Conservation (phyloP, 23 tunicate genomes). For the Trididemnum miniatum region DNA sequence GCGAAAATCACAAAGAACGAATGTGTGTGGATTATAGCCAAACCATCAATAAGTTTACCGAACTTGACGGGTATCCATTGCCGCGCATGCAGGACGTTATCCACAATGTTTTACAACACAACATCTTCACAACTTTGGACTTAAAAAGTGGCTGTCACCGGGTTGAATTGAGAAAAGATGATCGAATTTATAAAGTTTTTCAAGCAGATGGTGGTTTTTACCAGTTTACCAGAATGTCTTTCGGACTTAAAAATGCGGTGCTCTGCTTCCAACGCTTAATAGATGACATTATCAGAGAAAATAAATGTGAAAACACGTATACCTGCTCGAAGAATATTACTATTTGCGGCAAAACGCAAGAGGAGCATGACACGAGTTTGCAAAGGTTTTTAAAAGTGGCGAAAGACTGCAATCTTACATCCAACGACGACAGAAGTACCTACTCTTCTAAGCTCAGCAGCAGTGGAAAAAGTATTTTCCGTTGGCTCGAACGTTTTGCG, state of each 20-base stretch:
- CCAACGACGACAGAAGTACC: neutral
- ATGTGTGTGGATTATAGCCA: constrained; percentile 2
- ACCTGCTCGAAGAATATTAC: neutral
- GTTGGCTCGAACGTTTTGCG: too few relatives aligned
- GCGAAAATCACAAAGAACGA: neutral
- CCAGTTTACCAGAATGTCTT: neutral
- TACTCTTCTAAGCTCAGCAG: neutral
- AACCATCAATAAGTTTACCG: constrained; percentile 22
- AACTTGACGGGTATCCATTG: constrained; percentile 23
- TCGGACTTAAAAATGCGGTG: neutral
- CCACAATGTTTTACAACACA: neutral
- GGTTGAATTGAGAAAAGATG: neutral
- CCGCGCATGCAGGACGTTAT: constrained; percentile 6
- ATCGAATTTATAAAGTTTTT: neutral
- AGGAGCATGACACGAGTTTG: neutral
- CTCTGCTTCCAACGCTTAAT: neutral
- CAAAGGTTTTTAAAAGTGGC: neutral
- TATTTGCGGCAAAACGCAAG: constrained; percentile 1
- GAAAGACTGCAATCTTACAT: neutral
- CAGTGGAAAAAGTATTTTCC: too few relatives aligned
- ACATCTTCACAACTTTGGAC: neutral
- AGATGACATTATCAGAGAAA: too few relatives aligned
- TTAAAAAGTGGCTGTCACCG: constrained; percentile 22
- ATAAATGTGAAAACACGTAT: neutral
- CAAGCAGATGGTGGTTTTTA: neutral